Conservation (phyloP, 2,888 invertebrate genomes). For the Ceraclea dissimilis region DNA sequence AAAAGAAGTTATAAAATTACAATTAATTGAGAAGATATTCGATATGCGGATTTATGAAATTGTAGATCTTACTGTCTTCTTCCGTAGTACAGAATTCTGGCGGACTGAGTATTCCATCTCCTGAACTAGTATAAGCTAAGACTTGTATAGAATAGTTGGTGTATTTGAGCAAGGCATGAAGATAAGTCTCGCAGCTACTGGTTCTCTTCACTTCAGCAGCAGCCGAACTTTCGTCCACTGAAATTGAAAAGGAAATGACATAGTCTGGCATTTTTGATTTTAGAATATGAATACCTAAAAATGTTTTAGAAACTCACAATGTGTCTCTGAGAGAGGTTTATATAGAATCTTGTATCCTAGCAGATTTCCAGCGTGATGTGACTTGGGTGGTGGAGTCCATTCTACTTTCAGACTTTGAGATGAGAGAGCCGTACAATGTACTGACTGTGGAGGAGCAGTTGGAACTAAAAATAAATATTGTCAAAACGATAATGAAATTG, state of each 20-base stretch:
- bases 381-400: slow-evolving; percentile 66
- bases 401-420: slow-evolving; percentile 75
- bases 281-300: no score
- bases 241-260: no score
- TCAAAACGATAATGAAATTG: not conserved
- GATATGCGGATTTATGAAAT: not conserved
- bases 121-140: slow-evolving; percentile 75
- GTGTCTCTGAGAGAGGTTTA: slow-evolving; percentile 54
- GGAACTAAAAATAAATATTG: slow-evolving; percentile 50
- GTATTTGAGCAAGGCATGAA: slow-evolving; percentile 72
- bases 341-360: slow-evolving; percentile 83
- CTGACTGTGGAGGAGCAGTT: slow-evolving; percentile 67
- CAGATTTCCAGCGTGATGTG: slow-evolving; percentile 66
- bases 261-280: no score
- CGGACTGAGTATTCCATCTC: slow-evolving; percentile 73
- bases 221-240: slow-evolving; percentile 28
- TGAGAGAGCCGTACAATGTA: slow-evolving; percentile 67
- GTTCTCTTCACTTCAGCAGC: slow-evolving; percentile 70
- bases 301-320: no score
- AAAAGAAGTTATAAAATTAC: no score
- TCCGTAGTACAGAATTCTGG: slow-evolving; percentile 76
- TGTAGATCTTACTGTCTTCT: slow-evolving; percentile 61
- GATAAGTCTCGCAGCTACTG: slow-evolving; percentile 68
- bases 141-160: slow-evolving; percentile 85
- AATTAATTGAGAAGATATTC: not conserved